A percentile compares a stretch with the other conserved stretches of the same genome.
These are phyloP conservation scores for Centropus bengalensis DNA, from an alignment of 2,113 vertebrate species.

Conservation along the genomic window DNA sequence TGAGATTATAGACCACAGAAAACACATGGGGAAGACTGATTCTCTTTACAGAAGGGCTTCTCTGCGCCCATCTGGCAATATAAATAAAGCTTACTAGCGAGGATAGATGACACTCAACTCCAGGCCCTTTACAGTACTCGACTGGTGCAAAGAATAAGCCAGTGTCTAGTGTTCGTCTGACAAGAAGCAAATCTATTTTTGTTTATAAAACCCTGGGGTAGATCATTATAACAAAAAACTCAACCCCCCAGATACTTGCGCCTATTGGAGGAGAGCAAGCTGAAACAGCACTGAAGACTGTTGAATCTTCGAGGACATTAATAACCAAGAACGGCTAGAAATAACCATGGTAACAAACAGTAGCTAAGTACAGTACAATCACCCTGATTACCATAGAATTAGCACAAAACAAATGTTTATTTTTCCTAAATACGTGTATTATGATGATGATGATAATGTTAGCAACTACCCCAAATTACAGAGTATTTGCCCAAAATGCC, in stretches of 20 bases:
- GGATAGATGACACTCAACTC: slow-evolving; percentile 29
- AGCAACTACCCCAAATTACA: slow-evolving; percentile 69
- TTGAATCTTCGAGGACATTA: slow-evolving; percentile 73
- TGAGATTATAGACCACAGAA: slow-evolving; percentile 29
- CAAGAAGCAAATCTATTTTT: slow-evolving; percentile 54
- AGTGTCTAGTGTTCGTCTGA: neutral
- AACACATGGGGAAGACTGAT: slow-evolving; percentile 19
- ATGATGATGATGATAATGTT: slow-evolving; percentile 69
- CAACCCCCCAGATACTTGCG: neutral
- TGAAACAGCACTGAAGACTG: slow-evolving; percentile 54
- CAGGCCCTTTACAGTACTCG: slow-evolving; percentile 35
- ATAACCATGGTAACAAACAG: slow-evolving; percentile 82
- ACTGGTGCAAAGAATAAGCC: neutral
- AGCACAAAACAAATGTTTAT: slow-evolving; percentile 83
- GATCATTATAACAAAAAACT: slow-evolving; percentile 14
- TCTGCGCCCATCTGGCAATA: slow-evolving; percentile 41
- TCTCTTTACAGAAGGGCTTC: slow-evolving; percentile 34
- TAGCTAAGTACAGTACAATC: slow-evolving; percentile 79
- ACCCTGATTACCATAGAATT: slow-evolving; percentile 82
- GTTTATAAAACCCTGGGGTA: neutral
- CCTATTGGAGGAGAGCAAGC: slow-evolving; percentile 33
- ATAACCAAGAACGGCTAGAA: slow-evolving; percentile 75
- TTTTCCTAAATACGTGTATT: slow-evolving; percentile 75
- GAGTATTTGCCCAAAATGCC: slow-evolving; percentile 55
- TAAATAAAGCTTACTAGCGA: slow-evolving; percentile 39